Percentiles rank a stretch among this genome's conserved stretches.
Evolutionary conservation across 2,888 invertebrate genomes (phyloP).

Genomic region (Callosobruchus maculatus): DNA sequence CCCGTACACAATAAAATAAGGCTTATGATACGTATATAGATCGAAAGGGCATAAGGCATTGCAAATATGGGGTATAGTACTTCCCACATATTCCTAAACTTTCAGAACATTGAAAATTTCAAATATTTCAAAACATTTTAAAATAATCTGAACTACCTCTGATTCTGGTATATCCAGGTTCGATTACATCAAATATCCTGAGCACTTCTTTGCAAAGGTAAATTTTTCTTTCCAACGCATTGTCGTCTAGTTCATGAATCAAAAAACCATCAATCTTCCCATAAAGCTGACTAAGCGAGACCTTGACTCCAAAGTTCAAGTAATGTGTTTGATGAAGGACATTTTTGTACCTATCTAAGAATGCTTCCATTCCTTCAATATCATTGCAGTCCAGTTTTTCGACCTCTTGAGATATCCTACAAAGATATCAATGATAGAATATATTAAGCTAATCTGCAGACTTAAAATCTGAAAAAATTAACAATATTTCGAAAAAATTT

Average conservation of each 20-base stretch:
- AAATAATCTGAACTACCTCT: too few relatives aligned
- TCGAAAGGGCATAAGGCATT: too few relatives aligned
- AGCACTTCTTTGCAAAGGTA: constrained; percentile 72
- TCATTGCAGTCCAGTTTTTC: constrained; percentile 65
- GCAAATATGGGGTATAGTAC: too few relatives aligned
- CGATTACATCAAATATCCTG: constrained; percentile 68
- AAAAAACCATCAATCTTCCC: constrained; percentile 70
- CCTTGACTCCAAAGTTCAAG: constrained; percentile 63
- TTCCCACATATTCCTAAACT: too few relatives aligned
- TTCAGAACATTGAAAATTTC: too few relatives aligned
- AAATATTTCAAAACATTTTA: too few relatives aligned
- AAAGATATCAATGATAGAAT: not conserved
- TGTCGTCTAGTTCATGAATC: constrained; percentile 68
- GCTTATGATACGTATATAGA: too few relatives aligned
- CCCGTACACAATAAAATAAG: too few relatives aligned
- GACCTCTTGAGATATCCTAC: constrained; percentile 61
- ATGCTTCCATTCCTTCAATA: constrained; percentile 60
- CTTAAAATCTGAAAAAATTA: too few relatives aligned
- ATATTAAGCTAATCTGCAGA: too few relatives aligned
- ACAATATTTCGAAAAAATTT: too few relatives aligned
- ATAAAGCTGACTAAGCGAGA: constrained; percentile 75
- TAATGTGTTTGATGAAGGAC: constrained; percentile 65
- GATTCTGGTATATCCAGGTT: constrained; percentile 75
- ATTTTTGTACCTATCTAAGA: constrained; percentile 64
- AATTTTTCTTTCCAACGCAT: constrained; percentile 67